phyloP scores from a whole-genome alignment of 2,888 invertebrate species.

The Eilema caniola region DNA sequence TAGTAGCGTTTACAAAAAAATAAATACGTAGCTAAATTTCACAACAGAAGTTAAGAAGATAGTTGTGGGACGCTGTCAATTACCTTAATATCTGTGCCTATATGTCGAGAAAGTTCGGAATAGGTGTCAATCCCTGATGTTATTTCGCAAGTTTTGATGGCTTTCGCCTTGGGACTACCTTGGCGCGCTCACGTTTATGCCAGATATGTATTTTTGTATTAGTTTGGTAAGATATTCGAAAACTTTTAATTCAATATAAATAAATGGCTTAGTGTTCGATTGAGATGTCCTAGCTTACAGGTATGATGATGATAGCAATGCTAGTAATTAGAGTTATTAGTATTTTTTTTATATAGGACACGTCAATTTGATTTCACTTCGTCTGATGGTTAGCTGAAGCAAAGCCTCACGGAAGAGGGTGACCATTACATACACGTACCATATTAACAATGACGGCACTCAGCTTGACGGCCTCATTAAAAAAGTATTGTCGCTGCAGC shows the following conservation, averaged over 20 bases:
- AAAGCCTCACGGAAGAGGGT: too few relatives aligned
- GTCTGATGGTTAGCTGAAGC: too few relatives aligned
- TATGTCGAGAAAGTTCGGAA: neutral
- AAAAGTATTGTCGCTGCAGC: too few relatives aligned
- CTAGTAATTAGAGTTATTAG: too few relatives aligned
- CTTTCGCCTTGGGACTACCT: neutral
- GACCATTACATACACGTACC: too few relatives aligned
- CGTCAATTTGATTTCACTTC: too few relatives aligned
- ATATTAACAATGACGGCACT: too few relatives aligned
- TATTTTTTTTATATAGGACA: too few relatives aligned
- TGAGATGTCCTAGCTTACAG: too few relatives aligned
- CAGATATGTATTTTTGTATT: neutral
- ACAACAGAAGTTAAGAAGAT: neutral
- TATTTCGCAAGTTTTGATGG: conserved; percentile 3
- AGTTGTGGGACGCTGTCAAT: conserved; percentile 3
- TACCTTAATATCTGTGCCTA: neutral
- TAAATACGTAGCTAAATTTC: neutral
- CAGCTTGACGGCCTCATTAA: too few relatives aligned
- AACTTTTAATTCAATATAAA: neutral
- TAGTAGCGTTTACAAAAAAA: too few relatives aligned
- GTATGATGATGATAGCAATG: too few relatives aligned
- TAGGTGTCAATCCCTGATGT: neutral
- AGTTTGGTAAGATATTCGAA: neutral
- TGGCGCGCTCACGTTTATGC: neutral
- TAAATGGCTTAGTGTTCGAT: neutral